These are phyloP conservation scores for Phrynocephalus guinanensis DNA, from an alignment of 2,797 vertebrate species.

Conservation along the genomic window DNA sequence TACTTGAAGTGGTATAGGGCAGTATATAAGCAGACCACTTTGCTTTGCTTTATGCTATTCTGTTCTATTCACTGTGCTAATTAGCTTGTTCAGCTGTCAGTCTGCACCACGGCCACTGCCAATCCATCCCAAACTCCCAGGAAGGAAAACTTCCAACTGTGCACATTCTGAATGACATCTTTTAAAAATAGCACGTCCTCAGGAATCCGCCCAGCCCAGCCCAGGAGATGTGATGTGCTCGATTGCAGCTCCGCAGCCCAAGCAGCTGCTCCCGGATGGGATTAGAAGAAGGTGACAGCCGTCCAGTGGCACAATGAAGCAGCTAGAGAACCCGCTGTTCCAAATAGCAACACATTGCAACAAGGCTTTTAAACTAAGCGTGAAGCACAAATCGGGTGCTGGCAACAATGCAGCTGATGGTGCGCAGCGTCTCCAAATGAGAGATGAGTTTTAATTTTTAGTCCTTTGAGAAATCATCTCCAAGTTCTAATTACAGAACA, in stretches of 20 bases:
- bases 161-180: background rate
- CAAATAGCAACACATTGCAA: constrained; percentile 25
- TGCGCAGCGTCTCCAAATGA: background rate
- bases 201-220: background rate
- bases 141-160: background rate
- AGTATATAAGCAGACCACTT: too few relatives aligned
- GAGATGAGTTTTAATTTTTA: constrained; percentile 22
- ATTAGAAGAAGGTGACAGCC: constrained; percentile 6
- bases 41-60: too few relatives aligned
- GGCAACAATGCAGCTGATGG: constrained; percentile 22
- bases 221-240: constrained; percentile 1
- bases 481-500: constrained; percentile 4
- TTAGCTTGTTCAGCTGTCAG: background rate
- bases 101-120: too few relatives aligned
- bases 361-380: constrained; percentile 1
- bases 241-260: background rate
- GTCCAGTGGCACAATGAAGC: constrained; percentile 16
- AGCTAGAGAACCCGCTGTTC: constrained; percentile 26
- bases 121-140: background rate
- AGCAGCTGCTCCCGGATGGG: constrained; percentile 28
- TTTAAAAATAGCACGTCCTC: constrained; percentile 34
- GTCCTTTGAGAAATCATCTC: constrained; percentile 36
- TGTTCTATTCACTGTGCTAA: too few relatives aligned
- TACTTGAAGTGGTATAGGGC: too few relatives aligned
- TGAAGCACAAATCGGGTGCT: background rate